Evolutionary conservation across 2,797 vertebrate species (phyloP), one percentile per base, ranked within the genome.

Genomic region (Eulemur coronatus): DNA sequence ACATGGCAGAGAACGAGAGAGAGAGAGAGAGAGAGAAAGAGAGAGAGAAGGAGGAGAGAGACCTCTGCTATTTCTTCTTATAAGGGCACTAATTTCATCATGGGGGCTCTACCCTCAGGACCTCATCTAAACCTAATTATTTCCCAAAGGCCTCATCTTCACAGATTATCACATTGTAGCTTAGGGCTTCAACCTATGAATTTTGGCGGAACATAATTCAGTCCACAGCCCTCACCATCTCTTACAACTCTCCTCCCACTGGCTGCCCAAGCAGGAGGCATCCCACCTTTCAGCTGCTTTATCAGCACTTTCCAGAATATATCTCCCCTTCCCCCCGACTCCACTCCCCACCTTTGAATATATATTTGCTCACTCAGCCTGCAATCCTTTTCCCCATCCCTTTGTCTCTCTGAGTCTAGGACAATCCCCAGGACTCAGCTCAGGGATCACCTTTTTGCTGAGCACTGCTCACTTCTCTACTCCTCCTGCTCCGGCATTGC

Each of bases 201-300:
- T 46, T 33, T 26, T 17, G 46, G 11, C 11, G 3, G 5, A 11
- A 30, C 20, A 65, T 9, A 28, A 2, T 41, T 30, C 57, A 4
- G 1, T 7, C 4, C 14, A 9, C 1, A 18, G 11, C 20, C 7
- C 18, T 41, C 65, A n/a, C 2, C 20, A 17, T 14, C 22, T 24
- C 33, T 35, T 65, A 20, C 10, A 22, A 26, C 10, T 28, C 59
- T 20, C 41, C 12, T 2, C 28, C 14, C 4, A 17, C 14, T 4
- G 52, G 10, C 8, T n/a, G 5, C 6, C 7, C 5, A n/a, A 3
- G 6, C 12, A 28, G 24, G 41, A 22, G 1, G 5, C 18, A 1
- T 7, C 7, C 28, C 33, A 18, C 35, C 4, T 38, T 59, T 10
- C 55, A 46, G 41, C 28, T 26, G 35, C 30, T 76, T 59, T 2